These are phyloP conservation scores for Coelinius sp. DNA, from an alignment of 2,888 invertebrate genomes.

Conservation along the genomic window DNA sequence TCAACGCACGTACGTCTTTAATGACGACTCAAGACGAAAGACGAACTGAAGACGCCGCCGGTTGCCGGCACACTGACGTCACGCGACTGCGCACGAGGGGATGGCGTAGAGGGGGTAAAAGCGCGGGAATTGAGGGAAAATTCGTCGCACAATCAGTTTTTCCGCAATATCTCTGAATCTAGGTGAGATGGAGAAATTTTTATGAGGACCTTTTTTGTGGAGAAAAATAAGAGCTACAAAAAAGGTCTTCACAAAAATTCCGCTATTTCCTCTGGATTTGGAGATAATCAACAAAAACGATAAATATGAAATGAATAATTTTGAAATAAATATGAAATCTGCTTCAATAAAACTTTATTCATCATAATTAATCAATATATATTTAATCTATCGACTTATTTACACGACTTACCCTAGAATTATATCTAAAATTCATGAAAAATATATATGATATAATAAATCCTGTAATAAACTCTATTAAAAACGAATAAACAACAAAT, in stretches of 20 bases:
- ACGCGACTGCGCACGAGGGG: not conserved
- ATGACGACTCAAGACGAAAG: not conserved
- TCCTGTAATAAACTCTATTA: conserved; percentile 42
- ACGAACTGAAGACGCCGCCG: not conserved
- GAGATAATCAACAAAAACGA: no score
- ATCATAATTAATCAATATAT: conserved; percentile 10
- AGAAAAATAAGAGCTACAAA: no score
- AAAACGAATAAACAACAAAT: conserved; percentile 49
- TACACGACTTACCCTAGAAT: not conserved
- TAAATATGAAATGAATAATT: not conserved
- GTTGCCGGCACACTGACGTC: not conserved
- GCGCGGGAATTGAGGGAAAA: no score
- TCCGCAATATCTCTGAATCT: no score
- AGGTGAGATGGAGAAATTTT: no score
- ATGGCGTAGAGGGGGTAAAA: no score
- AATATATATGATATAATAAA: conserved; percentile 14
- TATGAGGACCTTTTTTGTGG: no score
- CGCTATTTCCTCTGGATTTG: no score
- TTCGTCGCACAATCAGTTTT: no score
- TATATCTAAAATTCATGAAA: not conserved
- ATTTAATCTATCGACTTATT: conserved; percentile 18
- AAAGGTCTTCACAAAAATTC: no score
- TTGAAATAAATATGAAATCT: not conserved
- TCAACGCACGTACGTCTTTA: not conserved
- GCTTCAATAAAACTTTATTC: conserved; percentile 9